Percentiles rank a stretch among this genome's conserved stretches.
Conservation (phyloP, 2,797 vertebrate genomes). For the Buceros bicornis region DNA sequence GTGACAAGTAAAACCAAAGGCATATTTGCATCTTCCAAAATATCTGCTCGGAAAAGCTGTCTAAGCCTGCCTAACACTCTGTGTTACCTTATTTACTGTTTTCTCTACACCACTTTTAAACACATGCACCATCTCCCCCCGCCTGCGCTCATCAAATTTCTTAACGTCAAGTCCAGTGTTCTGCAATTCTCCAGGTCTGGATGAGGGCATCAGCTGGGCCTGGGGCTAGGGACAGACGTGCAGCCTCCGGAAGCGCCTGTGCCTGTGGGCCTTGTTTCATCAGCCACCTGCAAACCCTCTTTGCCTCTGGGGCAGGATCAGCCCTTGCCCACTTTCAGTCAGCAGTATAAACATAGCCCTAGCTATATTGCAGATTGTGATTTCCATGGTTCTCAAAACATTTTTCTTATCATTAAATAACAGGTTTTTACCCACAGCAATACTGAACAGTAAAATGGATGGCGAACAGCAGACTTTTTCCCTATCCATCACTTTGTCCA, state of each 20-base stretch:
- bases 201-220: background rate
- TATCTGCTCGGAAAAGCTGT: background rate
- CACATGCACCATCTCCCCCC: background rate
- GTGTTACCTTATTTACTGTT: background rate
- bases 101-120: background rate
- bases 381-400: background rate
- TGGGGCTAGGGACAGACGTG: background rate
- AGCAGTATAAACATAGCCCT: background rate
- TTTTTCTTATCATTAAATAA: background rate
- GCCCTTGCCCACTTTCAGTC: background rate
- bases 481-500: background rate
- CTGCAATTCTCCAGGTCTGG: background rate
- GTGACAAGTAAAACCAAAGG: background rate
- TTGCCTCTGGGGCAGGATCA: background rate
- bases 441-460: background rate
- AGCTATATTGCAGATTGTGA: background rate
- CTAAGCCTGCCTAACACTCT: background rate
- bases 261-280: background rate
- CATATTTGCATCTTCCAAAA: background rate
- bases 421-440: background rate
- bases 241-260: rapidly evolving
- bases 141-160: background rate
- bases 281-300: background rate
- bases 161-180: background rate
- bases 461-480: background rate